A percentile compares a stretch with the other conserved stretches of the same genome.
Evolutionary conservation across 2,113 vertebrate species (phyloP).

Genomic region (Dicentrarchus labrax): DNA sequence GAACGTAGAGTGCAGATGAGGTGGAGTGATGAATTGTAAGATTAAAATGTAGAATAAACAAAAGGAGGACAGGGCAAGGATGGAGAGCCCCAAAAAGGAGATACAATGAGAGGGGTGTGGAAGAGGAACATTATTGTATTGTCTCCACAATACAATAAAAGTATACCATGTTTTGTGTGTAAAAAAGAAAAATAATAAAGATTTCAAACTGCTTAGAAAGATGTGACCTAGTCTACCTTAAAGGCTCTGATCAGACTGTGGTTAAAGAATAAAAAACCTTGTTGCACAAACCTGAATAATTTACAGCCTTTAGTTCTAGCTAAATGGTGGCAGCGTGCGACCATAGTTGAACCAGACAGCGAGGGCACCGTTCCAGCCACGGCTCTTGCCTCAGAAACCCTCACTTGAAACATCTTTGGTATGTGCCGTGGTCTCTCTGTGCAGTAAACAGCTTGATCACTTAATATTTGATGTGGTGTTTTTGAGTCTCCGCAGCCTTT

Average conservation of each 20-base stretch:
- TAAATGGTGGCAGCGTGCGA: neutral
- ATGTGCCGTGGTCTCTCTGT: neutral
- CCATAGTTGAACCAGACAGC: neutral
- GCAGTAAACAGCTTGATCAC: slow-evolving; percentile 16
- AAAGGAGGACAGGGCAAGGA: neutral
- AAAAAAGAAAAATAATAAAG: no score
- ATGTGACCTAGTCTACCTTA: no score
- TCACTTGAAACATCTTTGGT: neutral
- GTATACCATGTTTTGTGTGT: no score
- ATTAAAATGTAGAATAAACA: neutral
- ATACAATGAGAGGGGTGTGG: neutral
- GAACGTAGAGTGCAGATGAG: neutral
- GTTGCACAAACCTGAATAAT: slow-evolving; percentile 14
- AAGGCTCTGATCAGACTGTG: neutral
- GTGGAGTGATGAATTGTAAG: neutral
- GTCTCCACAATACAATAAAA: no score
- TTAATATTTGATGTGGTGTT: slow-evolving; percentile 51
- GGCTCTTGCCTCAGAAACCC: slow-evolving; percentile 9
- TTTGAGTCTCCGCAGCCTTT: slow-evolving; percentile 22
- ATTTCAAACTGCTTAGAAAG: neutral
- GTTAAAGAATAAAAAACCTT: neutral
- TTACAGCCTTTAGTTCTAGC: neutral
- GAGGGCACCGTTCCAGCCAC: neutral
- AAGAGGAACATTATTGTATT: no score
- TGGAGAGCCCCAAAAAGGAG: neutral